Percentiles rank a stretch among this genome's conserved stretches.
These are phyloP conservation scores for Salmo trutta DNA, from an alignment of 2,797 vertebrate species.

Conservation along the genomic window DNA sequence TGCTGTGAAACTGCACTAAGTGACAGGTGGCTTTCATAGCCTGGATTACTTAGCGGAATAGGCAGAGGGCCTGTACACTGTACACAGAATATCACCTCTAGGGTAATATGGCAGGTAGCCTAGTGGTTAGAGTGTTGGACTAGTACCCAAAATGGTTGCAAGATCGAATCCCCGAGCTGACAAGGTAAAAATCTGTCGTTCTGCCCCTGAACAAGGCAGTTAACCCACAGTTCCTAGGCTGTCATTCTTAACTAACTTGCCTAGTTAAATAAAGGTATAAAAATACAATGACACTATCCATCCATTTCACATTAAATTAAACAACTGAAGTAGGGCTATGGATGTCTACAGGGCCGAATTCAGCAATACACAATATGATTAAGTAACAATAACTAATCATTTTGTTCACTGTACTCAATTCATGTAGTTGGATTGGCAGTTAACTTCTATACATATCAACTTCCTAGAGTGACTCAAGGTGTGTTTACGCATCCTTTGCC, in stretches of 20 bases:
- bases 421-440: not conserved
- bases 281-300: not conserved
- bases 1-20: constrained; percentile 70
- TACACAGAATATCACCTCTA: not conserved
- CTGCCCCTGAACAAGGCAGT: too few species aligned
- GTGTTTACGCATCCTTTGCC: constrained; percentile 57
- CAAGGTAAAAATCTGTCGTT: too few species aligned
- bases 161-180: too few species aligned
- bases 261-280: too few species aligned
- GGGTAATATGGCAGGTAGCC: not conserved
- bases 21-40: constrained; percentile 78
- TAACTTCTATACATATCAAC: too few species aligned
- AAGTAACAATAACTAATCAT: not conserved
- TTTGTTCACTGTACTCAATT: not conserved
- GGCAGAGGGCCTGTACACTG: not conserved
- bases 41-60: constrained; percentile 62
- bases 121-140: too few species aligned
- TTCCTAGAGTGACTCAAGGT: not conserved
- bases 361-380: not conserved
- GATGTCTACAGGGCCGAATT: not conserved
- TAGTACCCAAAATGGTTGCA: too few species aligned
- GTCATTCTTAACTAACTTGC: too few species aligned
- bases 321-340: not conserved
- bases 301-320: not conserved
- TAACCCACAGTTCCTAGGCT: too few species aligned